These are phyloP conservation scores for Subanguina moxae DNA, from an alignment of 1,140 invertebrate species.

Conservation along the genomic window DNA sequence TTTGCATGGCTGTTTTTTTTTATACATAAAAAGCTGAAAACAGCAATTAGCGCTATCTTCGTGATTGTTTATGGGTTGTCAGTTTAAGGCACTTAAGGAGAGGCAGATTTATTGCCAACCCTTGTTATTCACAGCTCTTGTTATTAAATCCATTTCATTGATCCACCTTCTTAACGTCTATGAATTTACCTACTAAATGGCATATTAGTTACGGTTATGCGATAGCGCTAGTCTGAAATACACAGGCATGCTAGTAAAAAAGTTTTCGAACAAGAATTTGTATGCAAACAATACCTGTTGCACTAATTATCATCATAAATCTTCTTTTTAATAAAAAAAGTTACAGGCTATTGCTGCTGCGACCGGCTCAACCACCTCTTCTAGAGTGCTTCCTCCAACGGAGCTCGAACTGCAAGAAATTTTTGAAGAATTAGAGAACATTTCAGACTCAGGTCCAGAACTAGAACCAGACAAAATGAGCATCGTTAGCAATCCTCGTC, in stretches of 20 bases:
- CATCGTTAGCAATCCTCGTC: constrained; percentile 45
- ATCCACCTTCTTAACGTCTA: too few relatives aligned
- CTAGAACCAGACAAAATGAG: constrained; percentile 46
- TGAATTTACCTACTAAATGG: too few relatives aligned
- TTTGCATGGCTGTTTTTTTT: neutral
- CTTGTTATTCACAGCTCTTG: too few relatives aligned
- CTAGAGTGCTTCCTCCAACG: constrained; percentile 42
- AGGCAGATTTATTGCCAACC: constrained; percentile 12
- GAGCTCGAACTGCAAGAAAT: constrained; percentile 45
- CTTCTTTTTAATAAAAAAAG: too few relatives aligned
- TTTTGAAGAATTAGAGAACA: constrained; percentile 53
- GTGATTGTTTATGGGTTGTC: neutral
- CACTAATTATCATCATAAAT: too few relatives aligned
- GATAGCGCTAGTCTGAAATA: too few relatives aligned
- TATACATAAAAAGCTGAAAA: neutral
- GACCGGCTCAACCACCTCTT: constrained; percentile 16
- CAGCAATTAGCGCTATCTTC: too few relatives aligned
- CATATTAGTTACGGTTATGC: too few relatives aligned
- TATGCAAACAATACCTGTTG: too few relatives aligned
- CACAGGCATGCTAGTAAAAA: too few relatives aligned
- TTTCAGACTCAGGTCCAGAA: constrained; percentile 50
- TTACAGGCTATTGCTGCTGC: constrained; percentile 2
- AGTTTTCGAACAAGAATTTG: too few relatives aligned
- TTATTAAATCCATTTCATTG: too few relatives aligned
- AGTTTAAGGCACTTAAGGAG: neutral